Conservation (phyloP, 2,888 invertebrate genomes). For the Drosophila suboccidentalis region DNA sequence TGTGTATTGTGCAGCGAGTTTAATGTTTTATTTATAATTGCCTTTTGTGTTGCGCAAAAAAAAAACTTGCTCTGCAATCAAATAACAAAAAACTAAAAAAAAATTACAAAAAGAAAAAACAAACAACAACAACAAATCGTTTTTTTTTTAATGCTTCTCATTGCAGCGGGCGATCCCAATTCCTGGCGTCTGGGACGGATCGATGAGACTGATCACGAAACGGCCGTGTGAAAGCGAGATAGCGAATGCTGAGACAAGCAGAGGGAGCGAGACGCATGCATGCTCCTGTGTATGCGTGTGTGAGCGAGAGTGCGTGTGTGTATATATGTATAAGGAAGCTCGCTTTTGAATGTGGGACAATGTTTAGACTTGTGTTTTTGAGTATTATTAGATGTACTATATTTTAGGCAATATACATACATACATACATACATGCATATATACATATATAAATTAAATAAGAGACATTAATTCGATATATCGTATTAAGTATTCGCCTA, state of each 20-base stretch:
- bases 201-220: conserved; percentile 93
- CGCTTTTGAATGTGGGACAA: conserved; percentile 33
- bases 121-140: conserved; percentile 1
- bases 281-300: not conserved
- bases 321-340: conserved; percentile 2
- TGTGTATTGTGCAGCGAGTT: conserved; percentile 8
- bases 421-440: conserved; percentile 3
- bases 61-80: conserved; percentile 11
- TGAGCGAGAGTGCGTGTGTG: conserved; percentile 1
- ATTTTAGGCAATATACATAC: conserved; percentile 64
- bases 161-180: conserved; percentile 90
- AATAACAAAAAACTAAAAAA: not conserved
- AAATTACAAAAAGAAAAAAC: not conserved
- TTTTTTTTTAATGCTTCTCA: not conserved
- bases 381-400: conserved; percentile 82
- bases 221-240: conserved; percentile 89
- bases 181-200: conserved; percentile 93
- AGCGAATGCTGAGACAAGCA: conserved; percentile 9
- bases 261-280: conserved; percentile 24
- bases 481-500: conserved; percentile 20
- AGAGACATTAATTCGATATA: conserved; percentile 10
- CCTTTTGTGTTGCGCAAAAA: conserved; percentile 6
- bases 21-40: conserved; percentile 18
- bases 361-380: conserved; percentile 82
- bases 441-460: conserved; percentile 5